phyloP scores from a whole-genome alignment of 2,113 vertebrate species.

The Scalopus aquaticus region DNA sequence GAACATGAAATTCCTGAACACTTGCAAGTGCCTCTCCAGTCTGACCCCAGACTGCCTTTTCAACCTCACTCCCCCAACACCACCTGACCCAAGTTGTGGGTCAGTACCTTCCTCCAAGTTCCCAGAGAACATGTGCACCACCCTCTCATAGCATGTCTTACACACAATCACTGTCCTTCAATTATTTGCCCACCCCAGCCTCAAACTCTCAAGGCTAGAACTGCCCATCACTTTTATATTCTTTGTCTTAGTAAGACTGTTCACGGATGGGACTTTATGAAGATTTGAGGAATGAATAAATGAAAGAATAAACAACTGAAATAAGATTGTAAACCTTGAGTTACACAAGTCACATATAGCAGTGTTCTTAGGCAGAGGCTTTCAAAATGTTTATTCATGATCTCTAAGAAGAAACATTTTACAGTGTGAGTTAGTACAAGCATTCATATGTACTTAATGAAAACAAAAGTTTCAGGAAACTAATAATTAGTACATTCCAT shows the following conservation, averaged over 20 bases:
- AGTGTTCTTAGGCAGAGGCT: background rate
- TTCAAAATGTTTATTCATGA: background rate
- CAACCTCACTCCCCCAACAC: background rate
- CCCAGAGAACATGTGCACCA: background rate
- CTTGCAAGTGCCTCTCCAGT: background rate
- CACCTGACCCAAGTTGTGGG: background rate
- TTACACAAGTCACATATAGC: background rate
- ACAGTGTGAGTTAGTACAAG: background rate
- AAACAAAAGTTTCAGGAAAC: slow-evolving; percentile 18
- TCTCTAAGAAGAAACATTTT: background rate
- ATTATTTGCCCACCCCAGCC: too few relatives aligned
- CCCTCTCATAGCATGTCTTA: background rate
- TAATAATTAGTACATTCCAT: background rate
- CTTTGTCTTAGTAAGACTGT: background rate
- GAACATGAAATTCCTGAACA: background rate
- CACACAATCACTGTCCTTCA: background rate
- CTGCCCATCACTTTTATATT: background rate
- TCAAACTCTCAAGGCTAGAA: background rate
- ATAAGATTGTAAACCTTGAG: background rate
- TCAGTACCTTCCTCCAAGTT: background rate
- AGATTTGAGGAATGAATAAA: background rate
- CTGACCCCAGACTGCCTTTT: background rate
- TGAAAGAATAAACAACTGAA: background rate
- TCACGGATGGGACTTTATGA: background rate
- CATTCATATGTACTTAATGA: background rate